Base-by-base conservation (phyloP, 2,113 vertebrate species). In the Aleadryas rufinucha region DNA sequence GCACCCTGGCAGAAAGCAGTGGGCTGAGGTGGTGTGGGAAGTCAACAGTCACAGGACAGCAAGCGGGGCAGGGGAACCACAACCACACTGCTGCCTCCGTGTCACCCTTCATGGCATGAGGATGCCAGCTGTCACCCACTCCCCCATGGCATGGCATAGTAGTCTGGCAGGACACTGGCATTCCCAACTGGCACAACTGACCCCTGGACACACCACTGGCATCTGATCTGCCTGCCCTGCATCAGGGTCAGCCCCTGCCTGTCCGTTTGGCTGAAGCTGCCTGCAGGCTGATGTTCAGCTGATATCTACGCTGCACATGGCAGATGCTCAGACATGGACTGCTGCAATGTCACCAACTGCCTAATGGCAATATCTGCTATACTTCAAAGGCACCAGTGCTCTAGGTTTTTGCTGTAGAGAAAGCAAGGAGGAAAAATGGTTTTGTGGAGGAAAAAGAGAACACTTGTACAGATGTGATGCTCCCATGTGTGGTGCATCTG, bases 21-120 rank as follows among this genome's bases (percentile, higher is more conserved):
- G 65, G 44, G 47, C 35, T 79, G 23, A 57, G 23, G 11, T 24
- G 14, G 5, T 1, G 0, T 15, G 24, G 27, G 15, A 72, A 56
- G 72, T 26, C 53, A 42, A 8, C 13, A 47, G 28, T 2, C 16
- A 59, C 14, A 27, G 2, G 33, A 7, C 37, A 60, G 39, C 33
- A 44, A 59, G 18, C 2, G 5, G 47, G 28, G 23, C 20, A 47
- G 30, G 5, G 5, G 4, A 11, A 14, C 39, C 28, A 26, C 20
- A 8, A 27, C 21, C n/a, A 31, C n/a, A 5, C 24, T 30, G 47
- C 60, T 70, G 35, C 56, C 30, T 33, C 68, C 1, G 0, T 4
- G 9, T 33, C 57, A 89, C 37, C 17, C 4, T 2, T 27, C 57
- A 11, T 0, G 9, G 53, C 63, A 54, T 0, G 0, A 37, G 22